Conservation (phyloP, 2,888 invertebrate genomes). For the Ceraclea dissimilis region DNA sequence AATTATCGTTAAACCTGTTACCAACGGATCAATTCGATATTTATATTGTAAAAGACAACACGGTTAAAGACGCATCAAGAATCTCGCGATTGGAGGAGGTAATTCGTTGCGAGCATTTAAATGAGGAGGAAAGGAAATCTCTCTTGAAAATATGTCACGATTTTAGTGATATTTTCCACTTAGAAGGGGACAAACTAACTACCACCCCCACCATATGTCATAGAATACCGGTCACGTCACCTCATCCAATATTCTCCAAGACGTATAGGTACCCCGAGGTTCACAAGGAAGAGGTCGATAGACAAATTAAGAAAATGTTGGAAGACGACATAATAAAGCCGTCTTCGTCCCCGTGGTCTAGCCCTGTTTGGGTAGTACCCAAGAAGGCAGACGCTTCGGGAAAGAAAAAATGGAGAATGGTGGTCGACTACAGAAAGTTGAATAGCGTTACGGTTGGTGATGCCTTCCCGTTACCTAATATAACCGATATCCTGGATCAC, state of each 20-base stretch:
- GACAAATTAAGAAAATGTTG: slow-evolving; percentile 28
- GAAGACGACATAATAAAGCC: slow-evolving; percentile 28
- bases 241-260: slow-evolving; percentile 27
- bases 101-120: slow-evolving; percentile 24
- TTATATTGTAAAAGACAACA: not conserved
- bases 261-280: slow-evolving; percentile 29
- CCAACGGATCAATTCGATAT: not conserved
- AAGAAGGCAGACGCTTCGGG: slow-evolving; percentile 17
- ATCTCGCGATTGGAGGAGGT: not conserved
- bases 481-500: slow-evolving; percentile 9
- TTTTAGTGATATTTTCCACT: slow-evolving; percentile 25
- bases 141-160: slow-evolving; percentile 24
- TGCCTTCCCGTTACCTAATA: slow-evolving; percentile 8
- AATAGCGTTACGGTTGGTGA: slow-evolving; percentile 7
- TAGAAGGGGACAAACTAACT: slow-evolving; percentile 27
- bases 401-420: slow-evolving; percentile 3
- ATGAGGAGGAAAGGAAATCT: slow-evolving; percentile 27
- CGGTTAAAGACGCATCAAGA: not conserved
- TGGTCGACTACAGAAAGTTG: slow-evolving; percentile 3
- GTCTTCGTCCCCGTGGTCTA: slow-evolving; percentile 23
- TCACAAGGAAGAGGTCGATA: slow-evolving; percentile 29
- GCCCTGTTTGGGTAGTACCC: slow-evolving; percentile 21
- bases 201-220: slow-evolving; percentile 26
- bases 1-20: not conserved
- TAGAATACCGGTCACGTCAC: slow-evolving; percentile 26